Conservation (phyloP, 2,113 vertebrate genomes). For the Gymnorhina tibicen region DNA sequence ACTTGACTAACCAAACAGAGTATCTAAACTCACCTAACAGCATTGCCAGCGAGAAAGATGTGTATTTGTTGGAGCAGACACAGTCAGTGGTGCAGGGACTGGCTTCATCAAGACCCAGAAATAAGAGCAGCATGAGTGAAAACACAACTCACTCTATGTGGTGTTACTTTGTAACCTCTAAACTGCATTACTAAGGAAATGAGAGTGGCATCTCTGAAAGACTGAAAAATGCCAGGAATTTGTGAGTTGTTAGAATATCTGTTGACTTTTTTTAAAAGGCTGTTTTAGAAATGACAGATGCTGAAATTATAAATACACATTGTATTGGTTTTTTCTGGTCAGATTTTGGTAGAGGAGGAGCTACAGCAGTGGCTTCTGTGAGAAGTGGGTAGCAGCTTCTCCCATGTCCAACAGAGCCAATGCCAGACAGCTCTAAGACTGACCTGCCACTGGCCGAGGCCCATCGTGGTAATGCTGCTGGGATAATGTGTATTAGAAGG, state of each 20-base stretch:
- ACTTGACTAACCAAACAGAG: not conserved
- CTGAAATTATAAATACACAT: not conserved
- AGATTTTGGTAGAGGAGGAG: not conserved
- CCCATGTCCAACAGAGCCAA: not conserved
- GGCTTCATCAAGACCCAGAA: not conserved
- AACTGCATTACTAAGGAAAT: not conserved
- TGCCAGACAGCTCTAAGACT: not conserved
- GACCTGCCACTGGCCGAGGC: not conserved
- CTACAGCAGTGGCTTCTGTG: not conserved
- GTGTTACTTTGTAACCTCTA: not conserved
- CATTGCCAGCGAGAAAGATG: accelerated
- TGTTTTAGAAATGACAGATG: conserved; percentile 1
- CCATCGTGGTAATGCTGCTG: accelerated
- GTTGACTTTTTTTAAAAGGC: not conserved
- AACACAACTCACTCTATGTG: not conserved
- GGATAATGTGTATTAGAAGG: not conserved
- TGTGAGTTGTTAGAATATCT: not conserved
- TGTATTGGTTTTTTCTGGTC: accelerated
- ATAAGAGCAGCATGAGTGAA: accelerated
- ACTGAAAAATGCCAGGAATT: conserved; percentile 27
- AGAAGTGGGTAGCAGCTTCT: not conserved
- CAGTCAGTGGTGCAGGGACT: not conserved
- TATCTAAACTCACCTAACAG: not conserved
- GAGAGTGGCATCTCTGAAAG: not conserved
- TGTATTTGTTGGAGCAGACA: not conserved